These are phyloP conservation scores for Delphinapterus leucas DNA, from an alignment of 2,113 vertebrate species.

Conservation along the genomic window DNA sequence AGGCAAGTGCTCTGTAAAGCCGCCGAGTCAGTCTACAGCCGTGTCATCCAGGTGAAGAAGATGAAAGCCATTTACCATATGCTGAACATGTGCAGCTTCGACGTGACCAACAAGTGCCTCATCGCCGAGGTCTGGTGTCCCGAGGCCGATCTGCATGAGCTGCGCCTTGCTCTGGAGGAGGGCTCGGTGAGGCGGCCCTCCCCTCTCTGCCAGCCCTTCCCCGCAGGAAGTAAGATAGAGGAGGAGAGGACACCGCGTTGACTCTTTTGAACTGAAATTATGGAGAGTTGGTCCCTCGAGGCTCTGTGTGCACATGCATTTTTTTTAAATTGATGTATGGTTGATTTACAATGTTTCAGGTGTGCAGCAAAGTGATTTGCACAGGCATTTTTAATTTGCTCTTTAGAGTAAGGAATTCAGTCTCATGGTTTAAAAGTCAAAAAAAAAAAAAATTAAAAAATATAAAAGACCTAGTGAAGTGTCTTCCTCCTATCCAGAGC, in stretches of 20 bases:
- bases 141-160: slow-evolving; percentile 86
- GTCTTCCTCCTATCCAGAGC: background rate
- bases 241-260: accelerated
- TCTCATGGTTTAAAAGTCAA: background rate
- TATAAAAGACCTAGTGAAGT: background rate
- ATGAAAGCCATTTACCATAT: slow-evolving; percentile 99
- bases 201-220: no score
- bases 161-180: slow-evolving; percentile 90
- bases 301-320: accelerated
- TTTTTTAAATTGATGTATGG: background rate
- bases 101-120: slow-evolving; percentile 98
- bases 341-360: background rate
- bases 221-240: background rate
- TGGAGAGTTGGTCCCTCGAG: accelerated
- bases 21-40: slow-evolving; percentile 91
- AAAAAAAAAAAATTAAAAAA: background rate
- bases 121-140: slow-evolving; percentile 99
- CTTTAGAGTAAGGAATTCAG: background rate
- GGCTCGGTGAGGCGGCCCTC: slow-evolving; percentile 89
- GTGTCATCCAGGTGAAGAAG: slow-evolving; percentile 95
- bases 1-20: slow-evolving; percentile 94
- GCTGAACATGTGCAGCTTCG: slow-evolving; percentile 97
- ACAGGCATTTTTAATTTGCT: background rate
- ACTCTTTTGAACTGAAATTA: no score
- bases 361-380: background rate